These are phyloP conservation scores for Drosophila setifemur DNA, from an alignment of 1,140 invertebrate species.

Conservation along the genomic window DNA sequence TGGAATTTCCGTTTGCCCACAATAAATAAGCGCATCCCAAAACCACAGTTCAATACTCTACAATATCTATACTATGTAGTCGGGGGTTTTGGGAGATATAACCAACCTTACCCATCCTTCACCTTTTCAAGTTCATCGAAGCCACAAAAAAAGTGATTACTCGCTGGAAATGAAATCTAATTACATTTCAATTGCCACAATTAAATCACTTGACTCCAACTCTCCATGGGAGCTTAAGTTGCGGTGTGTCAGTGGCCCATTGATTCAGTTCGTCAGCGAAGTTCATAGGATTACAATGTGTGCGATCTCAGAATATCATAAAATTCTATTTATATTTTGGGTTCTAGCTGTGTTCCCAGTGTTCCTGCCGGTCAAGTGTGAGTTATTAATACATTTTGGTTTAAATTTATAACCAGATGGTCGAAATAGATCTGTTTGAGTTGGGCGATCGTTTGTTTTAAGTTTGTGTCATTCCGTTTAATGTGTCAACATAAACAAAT, in stretches of 20 bases:
- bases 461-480: conserved; percentile 20
- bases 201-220: conserved; percentile 42
- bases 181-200: conserved; percentile 60
- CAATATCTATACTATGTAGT: too few relatives aligned
- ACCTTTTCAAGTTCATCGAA: conserved; percentile 68
- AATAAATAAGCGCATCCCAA: conserved; percentile 73
- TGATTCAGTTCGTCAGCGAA: conserved; percentile 25
- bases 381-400: background rate
- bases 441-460: conserved; percentile 20
- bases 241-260: conserved; percentile 34
- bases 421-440: conserved; percentile 32
- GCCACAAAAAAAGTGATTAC: conserved; percentile 8
- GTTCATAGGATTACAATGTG: conserved; percentile 29
- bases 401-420: conserved; percentile 24
- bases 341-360: background rate
- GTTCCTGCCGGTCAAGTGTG: background rate
- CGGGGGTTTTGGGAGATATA: too few relatives aligned
- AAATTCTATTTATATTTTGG: background rate
- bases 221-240: conserved; percentile 36
- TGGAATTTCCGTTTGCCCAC: conserved; percentile 47
- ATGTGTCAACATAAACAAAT: conserved; percentile 60
- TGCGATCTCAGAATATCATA: background rate
- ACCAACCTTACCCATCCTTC: conserved; percentile 48
- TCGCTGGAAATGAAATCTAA: conserved; percentile 35
- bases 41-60: too few relatives aligned